phyloP scores from a whole-genome alignment of 2,888 invertebrate genomes.

The Pristionchus exspectatus region DNA sequence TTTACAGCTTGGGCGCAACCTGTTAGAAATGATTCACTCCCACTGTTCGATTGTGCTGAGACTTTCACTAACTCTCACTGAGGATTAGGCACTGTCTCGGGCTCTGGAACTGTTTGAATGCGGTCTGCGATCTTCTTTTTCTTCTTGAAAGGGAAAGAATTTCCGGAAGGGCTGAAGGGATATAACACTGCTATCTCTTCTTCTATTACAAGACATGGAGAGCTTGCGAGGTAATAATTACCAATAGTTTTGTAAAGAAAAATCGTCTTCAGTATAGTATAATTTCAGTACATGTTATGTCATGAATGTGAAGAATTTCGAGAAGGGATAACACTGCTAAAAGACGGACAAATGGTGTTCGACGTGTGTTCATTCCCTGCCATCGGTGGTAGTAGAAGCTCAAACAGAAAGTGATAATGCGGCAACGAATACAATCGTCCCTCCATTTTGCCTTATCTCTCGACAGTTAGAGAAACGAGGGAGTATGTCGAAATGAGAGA shows the following conservation, averaged over 20 bases:
- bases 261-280: too few relatives aligned
- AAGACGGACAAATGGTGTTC: not conserved
- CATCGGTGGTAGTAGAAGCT: not conserved
- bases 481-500: too few relatives aligned
- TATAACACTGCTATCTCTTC: not conserved
- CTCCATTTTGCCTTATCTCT: not conserved
- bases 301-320: too few relatives aligned
- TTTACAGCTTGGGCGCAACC: conserved; percentile 29
- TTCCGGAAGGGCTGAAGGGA: not conserved
- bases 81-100: not conserved
- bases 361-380: not conserved
- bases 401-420: conserved; percentile 26
- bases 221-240: too few relatives aligned
- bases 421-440: not conserved
- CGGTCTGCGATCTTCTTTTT: not conserved
- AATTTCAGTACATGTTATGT: too few relatives aligned
- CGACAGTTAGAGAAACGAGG: not conserved
- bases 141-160: not conserved
- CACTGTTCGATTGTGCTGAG: not conserved
- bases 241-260: too few relatives aligned
- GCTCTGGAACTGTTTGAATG: not conserved
- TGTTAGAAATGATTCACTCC: conserved; percentile 13
- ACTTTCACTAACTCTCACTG: conserved; percentile 23
- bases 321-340: not conserved
- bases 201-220: too few relatives aligned